Percentiles rank a stretch among this genome's conserved stretches.
These are phyloP conservation scores for Tupiocoris notatus DNA, from an alignment of 2,888 invertebrate genomes.

Conservation along the genomic window DNA sequence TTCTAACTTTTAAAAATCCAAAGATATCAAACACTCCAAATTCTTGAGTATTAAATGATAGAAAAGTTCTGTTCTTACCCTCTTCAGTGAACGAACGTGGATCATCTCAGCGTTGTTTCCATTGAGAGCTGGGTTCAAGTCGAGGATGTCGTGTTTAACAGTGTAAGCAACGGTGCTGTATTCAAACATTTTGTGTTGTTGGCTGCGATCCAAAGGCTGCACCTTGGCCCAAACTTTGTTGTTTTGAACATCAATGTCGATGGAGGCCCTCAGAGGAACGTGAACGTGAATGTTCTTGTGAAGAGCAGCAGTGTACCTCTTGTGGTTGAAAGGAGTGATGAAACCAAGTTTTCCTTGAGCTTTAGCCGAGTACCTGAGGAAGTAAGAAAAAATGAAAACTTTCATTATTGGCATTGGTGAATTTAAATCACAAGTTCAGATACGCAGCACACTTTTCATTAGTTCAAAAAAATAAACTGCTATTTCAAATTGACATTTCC, in stretches of 20 bases:
- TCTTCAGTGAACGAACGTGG: conserved; percentile 48
- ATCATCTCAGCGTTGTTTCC: conserved; percentile 44
- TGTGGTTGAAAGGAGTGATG: conserved; percentile 62
- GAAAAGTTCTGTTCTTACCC: conserved; percentile 31
- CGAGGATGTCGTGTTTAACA: conserved; percentile 60
- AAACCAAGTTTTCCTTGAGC: conserved; percentile 65
- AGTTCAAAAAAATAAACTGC: too few relatives aligned
- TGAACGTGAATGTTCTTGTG: conserved; percentile 62
- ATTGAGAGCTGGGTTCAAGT: conserved; percentile 54
- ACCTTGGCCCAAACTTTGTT: conserved; percentile 57
- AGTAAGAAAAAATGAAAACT: conserved; percentile 53
- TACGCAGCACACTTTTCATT: too few relatives aligned
- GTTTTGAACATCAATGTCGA: conserved; percentile 57
- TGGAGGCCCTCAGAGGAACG: conserved; percentile 61
- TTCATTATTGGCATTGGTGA: background rate
- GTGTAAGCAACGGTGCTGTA: conserved; percentile 66
- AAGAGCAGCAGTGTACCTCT: conserved; percentile 62
- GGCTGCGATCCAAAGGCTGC: conserved; percentile 57
- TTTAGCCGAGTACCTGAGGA: conserved; percentile 56
- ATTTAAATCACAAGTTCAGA: too few relatives aligned
- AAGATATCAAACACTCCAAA: too few relatives aligned
- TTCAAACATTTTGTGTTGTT: conserved; percentile 60
- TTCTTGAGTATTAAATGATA: background rate
- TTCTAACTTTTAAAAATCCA: too few relatives aligned
- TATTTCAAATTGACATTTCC: too few relatives aligned